Evolutionary conservation across 2,797 vertebrate genomes (phyloP).

Genomic region (Coracias cyanogaster): DNA sequence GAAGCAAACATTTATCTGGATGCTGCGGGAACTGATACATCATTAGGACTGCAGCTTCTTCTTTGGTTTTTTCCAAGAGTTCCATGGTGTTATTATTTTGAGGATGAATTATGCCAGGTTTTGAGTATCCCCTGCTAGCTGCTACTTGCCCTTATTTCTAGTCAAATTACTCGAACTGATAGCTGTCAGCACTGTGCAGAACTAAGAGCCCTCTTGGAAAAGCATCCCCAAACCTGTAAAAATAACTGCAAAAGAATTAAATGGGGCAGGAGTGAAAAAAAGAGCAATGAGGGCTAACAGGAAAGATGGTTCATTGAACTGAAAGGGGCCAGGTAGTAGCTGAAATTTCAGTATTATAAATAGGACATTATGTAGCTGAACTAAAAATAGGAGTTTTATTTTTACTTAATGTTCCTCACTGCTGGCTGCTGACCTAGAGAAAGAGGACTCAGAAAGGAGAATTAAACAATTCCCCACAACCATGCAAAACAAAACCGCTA

Average conservation of each 20-base stretch:
- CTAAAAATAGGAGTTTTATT: slow-evolving; percentile 76
- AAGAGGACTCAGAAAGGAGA: slow-evolving; percentile 31
- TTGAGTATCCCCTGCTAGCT: neutral
- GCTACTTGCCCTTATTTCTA: neutral
- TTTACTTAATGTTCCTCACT: slow-evolving; percentile 64
- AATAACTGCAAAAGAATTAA: neutral
- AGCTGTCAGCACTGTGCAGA: neutral
- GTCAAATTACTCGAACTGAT: neutral
- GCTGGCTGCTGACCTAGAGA: slow-evolving; percentile 66
- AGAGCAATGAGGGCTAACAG: neutral
- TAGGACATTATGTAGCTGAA: slow-evolving; percentile 64
- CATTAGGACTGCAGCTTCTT: neutral
- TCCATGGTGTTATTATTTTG: neutral
- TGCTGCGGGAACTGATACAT: neutral
- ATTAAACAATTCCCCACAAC: slow-evolving; percentile 39
- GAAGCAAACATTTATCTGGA: slow-evolving; percentile 11
- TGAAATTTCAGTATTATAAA: slow-evolving; percentile 67
- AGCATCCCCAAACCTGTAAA: neutral
- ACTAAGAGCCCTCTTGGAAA: neutral
- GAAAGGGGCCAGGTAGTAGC: slow-evolving; percentile 40
- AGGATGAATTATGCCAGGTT: neutral
- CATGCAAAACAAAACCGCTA: neutral
- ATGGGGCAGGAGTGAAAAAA: neutral
- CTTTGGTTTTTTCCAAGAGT: neutral
- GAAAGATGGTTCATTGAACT: neutral